These are phyloP conservation scores for Pangasius macronema DNA, from an alignment of 2,797 vertebrate genomes.

Conservation along the genomic window DNA sequence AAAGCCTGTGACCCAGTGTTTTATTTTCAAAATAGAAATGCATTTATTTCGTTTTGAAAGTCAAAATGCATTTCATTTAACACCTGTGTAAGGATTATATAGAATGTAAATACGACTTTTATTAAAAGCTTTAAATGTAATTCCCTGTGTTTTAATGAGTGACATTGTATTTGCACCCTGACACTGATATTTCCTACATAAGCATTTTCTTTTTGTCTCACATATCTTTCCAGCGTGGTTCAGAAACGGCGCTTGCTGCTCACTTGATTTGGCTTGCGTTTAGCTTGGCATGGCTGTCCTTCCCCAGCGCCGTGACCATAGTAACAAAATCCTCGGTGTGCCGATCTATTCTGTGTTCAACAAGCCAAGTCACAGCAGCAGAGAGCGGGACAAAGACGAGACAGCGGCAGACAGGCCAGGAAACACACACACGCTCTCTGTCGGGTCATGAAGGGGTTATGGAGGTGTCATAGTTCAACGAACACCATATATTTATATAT, in stretches of 20 bases:
- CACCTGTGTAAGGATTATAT: background rate
- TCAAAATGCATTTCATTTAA: slow-evolving; percentile 19
- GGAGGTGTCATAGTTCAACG: background rate
- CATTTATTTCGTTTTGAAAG: background rate
- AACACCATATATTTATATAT: background rate
- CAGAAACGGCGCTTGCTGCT: background rate
- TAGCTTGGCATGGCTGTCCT: slow-evolving; percentile 15
- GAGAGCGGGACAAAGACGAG: slow-evolving; percentile 15
- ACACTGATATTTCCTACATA: background rate
- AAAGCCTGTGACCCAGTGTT: background rate
- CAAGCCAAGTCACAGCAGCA: slow-evolving; percentile 28
- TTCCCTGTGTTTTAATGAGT: background rate
- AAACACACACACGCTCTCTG: background rate
- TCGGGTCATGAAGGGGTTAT: background rate
- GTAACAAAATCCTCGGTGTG: slow-evolving; percentile 45
- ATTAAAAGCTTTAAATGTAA: slow-evolving; percentile 29
- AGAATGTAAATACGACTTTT: slow-evolving; percentile 41
- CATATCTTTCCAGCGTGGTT: background rate
- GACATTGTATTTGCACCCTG: background rate
- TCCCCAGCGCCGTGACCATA: slow-evolving; percentile 43
- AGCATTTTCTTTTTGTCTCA: background rate
- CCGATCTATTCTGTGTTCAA: slow-evolving; percentile 22
- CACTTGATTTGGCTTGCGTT: background rate
- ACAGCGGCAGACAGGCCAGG: background rate
- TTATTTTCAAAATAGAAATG: background rate